Evolutionary conservation across 2,113 vertebrate species (phyloP), one percentile per base, ranked within the genome.

Genomic region (Apodemus speciosus): DNA sequence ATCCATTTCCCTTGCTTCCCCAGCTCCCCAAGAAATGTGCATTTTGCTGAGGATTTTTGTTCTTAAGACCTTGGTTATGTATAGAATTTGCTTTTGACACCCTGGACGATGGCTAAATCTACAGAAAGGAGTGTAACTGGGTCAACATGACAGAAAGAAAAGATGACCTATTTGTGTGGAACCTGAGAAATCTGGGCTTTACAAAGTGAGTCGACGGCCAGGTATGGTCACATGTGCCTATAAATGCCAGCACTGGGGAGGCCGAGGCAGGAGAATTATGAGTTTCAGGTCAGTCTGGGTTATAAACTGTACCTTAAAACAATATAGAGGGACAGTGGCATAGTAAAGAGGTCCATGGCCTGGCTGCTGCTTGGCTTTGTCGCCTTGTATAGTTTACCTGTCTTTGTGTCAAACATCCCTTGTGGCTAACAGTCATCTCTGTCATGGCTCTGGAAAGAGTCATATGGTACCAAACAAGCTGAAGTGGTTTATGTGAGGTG

Each of bases 1-100:
- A 81, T 92, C 73, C 86, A 3, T 66, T 92, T 94, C 91, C 69
- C n/a, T 46, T 87, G 43, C 69, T 90, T 92, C 81, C 43, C 27
- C 30, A 27, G 3, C 64, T 15, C 30, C 64, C 89, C 91, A 85
- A 89, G 49, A 89, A 75, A 93, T 66, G 71, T 32, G 77, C 46
- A 86, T 71, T 92, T 93, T 87, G 69, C 56, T 89, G 79, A 27
- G 40, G 73, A 69, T 32, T 58, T 77, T 35, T 40, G 40, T 43
- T 79, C 60, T 6, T 23, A 46, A 86, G 71, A 60, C 56, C 56
- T 86, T 58, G 58, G 64, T 76, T 84, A 43, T 53, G 51, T 56
- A 25, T 84, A 76, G 85, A 53, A 80, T 80, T 40, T 93, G 69
- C 51, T 76, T 72, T 35, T n/a, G 51, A 60, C n/a, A 62, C 89